phyloP scores from a whole-genome alignment of 92 coral and sea anemone species.

The Umimayanthus kanabou region DNA sequence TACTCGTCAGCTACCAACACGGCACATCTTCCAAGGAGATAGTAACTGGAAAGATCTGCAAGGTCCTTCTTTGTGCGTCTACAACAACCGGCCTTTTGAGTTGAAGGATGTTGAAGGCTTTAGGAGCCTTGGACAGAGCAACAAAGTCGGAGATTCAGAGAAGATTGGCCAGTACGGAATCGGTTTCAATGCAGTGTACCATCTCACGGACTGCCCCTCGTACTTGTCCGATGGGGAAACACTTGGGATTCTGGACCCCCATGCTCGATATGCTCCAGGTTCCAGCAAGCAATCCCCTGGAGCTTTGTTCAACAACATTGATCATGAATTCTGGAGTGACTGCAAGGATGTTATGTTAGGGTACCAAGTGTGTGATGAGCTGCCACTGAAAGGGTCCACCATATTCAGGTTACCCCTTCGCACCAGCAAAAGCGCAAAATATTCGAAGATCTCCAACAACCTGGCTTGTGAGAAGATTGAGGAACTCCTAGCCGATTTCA shows the following conservation, averaged over 20 bases:
- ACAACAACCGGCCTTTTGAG: conserved; percentile 40
- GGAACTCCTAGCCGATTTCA: conserved; percentile 2
- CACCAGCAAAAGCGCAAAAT: neutral
- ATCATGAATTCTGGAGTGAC: conserved; percentile 10
- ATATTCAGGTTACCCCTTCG: conserved; percentile 49
- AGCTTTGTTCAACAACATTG: neutral
- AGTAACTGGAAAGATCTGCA: conserved; percentile 35
- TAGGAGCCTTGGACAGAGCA: conserved; percentile 44
- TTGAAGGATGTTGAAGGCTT: conserved; percentile 36
- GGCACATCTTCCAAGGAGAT: conserved; percentile 7
- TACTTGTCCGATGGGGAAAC: conserved; percentile 38
- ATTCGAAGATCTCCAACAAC: conserved; percentile 32
- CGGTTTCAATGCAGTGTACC: conserved; percentile 50
- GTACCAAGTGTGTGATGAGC: conserved; percentile 16
- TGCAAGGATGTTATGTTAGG: conserved; percentile 17
- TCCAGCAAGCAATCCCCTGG: conserved; percentile 29
- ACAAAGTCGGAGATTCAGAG: conserved; percentile 26
- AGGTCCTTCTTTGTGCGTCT: conserved; percentile 52
- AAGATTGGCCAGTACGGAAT: conserved; percentile 45
- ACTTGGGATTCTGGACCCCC: conserved; percentile 44
- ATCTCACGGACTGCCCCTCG: conserved; percentile 50
- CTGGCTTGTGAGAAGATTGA: neutral
- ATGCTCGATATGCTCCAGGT: conserved; percentile 21
- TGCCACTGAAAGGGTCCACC: conserved; percentile 34
- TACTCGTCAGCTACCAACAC: conserved; percentile 58